Conservation (phyloP, 2,888 invertebrate species). For the Athripsodes cinereus region DNA sequence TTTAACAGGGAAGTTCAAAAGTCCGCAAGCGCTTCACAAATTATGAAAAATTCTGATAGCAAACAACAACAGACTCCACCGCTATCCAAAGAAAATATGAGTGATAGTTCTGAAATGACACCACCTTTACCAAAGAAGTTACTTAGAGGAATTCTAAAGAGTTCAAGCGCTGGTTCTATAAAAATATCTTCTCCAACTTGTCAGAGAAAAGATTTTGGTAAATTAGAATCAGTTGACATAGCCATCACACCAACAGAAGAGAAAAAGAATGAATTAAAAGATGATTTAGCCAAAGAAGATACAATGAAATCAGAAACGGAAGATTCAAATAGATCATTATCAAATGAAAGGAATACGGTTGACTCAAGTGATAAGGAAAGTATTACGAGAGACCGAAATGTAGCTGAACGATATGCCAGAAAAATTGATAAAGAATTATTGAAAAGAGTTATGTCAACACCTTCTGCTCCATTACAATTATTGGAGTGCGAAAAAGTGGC, state of each 20-base stretch:
- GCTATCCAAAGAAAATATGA: constrained; percentile 19
- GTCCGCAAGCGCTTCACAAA: constrained; percentile 56
- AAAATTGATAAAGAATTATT: constrained; percentile 23
- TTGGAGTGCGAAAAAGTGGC: constrained; percentile 18
- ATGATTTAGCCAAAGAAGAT: background rate
- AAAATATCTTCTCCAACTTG: constrained; percentile 26
- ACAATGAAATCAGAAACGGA: background rate
- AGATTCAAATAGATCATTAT: background rate
- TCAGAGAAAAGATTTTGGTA: constrained; percentile 18
- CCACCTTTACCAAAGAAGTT: constrained; percentile 27
- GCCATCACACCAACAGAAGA: background rate
- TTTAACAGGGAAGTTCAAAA: constrained; percentile 56
- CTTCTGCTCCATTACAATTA: constrained; percentile 21
- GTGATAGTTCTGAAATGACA: constrained; percentile 24
- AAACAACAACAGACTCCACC: constrained; percentile 8
- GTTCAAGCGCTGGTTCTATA: constrained; percentile 37
- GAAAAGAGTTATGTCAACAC: constrained; percentile 30
- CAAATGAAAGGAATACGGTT: background rate
- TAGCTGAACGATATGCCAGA: constrained; percentile 9
- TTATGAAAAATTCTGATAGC: constrained; percentile 34
- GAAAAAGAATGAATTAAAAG: background rate
- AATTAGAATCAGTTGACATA: constrained; percentile 21
- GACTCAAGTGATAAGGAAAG: background rate
- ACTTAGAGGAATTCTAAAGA: constrained; percentile 34
- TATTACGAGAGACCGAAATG: background rate